Percentiles rank a stretch among this genome's conserved stretches.
These are phyloP conservation scores for Cephus runcator DNA, from an alignment of 2,888 invertebrate genomes.

Conservation along the genomic window DNA sequence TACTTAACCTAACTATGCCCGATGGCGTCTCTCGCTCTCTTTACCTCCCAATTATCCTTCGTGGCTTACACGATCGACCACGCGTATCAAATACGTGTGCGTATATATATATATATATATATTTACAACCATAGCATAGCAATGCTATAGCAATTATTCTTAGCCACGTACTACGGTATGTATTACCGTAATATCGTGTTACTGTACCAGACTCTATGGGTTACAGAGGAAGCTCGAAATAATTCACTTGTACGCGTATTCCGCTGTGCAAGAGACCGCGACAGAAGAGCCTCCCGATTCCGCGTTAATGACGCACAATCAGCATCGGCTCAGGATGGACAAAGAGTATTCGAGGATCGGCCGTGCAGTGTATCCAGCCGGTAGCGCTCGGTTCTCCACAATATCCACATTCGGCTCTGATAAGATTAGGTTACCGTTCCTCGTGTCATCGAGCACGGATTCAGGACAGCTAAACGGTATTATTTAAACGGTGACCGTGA, in stretches of 20 bases:
- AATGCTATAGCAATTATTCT: neutral
- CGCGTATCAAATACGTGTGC: neutral
- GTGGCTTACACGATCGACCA: neutral
- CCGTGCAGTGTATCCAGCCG: neutral
- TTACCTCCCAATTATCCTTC: neutral
- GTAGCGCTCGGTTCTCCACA: neutral
- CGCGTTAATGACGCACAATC: neutral
- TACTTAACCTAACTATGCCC: neutral
- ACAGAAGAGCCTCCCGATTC: neutral
- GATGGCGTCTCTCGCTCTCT: neutral
- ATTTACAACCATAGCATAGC: neutral
- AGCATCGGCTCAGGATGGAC: neutral
- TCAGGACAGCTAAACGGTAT: neutral
- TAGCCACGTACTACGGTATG: neutral
- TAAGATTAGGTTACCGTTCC: neutral
- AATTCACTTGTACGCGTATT: neutral
- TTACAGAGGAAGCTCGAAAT: neutral
- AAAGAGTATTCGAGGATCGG: neutral
- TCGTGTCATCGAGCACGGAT: neutral
- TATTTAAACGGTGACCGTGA: neutral
- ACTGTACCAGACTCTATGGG: neutral
- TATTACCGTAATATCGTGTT: neutral
- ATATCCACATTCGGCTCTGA: neutral
- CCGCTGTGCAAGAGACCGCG: neutral
- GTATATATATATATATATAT: neutral